Conservation (phyloP, 2,113 vertebrate species). For the Stomatorhinus ivindoensis region DNA sequence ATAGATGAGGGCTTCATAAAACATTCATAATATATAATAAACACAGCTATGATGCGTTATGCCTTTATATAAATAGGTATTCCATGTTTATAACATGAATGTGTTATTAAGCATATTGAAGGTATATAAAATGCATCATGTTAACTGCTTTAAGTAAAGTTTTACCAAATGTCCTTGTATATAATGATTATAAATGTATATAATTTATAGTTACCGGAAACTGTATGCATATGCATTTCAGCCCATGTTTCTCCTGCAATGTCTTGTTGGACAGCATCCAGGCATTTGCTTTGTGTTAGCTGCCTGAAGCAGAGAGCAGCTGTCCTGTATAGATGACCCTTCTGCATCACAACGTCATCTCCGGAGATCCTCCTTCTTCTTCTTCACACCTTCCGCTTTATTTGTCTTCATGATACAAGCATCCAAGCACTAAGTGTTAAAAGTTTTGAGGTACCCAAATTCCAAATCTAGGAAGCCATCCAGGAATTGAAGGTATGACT, state of each 20-base stretch:
- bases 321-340: not conserved
- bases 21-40: too few species aligned
- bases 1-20: too few species aligned
- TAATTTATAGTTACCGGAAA: not conserved
- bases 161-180: not conserved
- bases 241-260: not conserved
- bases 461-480: not conserved
- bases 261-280: not conserved
- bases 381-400: not conserved
- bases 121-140: too few species aligned
- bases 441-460: not conserved
- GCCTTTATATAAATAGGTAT: too few species aligned
- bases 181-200: not conserved
- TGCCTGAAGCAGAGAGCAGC: not conserved
- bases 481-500: not conserved
- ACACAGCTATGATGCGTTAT: too few species aligned
- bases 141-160: too few species aligned
- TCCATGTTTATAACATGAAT: too few species aligned
- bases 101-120: too few species aligned
- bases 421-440: not conserved
- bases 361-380: not conserved
- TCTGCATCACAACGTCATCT: not conserved
- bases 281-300: not conserved
- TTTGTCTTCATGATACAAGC: not conserved
- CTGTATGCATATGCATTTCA: not conserved